These are phyloP conservation scores for Resseliella maxima DNA, from an alignment of 2,888 invertebrate species.

Conservation along the genomic window DNA sequence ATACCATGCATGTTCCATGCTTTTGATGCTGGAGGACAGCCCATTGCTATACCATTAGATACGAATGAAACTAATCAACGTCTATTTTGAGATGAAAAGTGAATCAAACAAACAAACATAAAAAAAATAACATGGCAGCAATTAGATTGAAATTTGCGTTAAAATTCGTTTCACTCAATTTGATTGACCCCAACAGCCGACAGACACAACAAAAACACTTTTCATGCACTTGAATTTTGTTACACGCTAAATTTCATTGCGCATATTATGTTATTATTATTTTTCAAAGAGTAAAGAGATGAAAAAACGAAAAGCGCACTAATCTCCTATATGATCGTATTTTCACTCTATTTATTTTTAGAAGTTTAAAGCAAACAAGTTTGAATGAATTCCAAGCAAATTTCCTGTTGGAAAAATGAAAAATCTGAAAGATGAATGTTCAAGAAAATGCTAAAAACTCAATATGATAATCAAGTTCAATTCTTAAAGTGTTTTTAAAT, in stretches of 20 bases:
- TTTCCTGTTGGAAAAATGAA: too few relatives aligned
- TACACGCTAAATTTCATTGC: slow-evolving; percentile 5
- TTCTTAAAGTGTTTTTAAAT: too few relatives aligned
- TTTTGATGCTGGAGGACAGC: slow-evolving; percentile 27
- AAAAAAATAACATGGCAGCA: not conserved
- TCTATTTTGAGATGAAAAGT: not conserved
- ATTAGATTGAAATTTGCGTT: slow-evolving; percentile 4
- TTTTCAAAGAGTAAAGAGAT: not conserved
- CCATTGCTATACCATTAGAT: not conserved
- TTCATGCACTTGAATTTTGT: slow-evolving; percentile 38
- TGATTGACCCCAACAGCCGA: not conserved
- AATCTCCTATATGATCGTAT: too few relatives aligned
- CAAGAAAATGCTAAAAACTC: too few relatives aligned
- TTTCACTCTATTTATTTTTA: too few relatives aligned
- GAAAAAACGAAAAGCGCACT: not conserved
- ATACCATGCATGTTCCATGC: not conserved
- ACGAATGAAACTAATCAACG: not conserved
- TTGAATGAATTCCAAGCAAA: too few relatives aligned
- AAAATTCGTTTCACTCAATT: not conserved
- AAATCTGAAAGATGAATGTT: too few relatives aligned
- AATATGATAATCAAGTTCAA: too few relatives aligned
- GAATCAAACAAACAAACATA: not conserved
- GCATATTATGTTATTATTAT: too few relatives aligned
- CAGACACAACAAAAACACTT: not conserved
- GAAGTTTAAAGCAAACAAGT: too few relatives aligned